phyloP scores from a whole-genome alignment of 2,797 vertebrate species.

The Echiichthys vipera region DNA sequence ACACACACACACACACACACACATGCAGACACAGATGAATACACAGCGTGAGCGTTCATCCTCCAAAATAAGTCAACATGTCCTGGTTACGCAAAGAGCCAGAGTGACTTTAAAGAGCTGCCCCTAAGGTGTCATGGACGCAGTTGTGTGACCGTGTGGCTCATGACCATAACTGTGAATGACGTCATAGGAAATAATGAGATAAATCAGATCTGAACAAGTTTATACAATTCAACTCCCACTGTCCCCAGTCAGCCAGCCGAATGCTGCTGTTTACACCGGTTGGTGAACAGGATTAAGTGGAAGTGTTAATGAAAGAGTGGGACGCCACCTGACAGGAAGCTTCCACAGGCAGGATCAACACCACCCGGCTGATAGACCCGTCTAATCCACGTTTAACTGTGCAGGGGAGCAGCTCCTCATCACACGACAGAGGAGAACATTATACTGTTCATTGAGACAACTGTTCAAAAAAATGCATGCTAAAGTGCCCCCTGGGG shows the following conservation, averaged over 20 bases:
- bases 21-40: too few species aligned
- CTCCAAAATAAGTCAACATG: constrained; percentile 19
- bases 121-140: not conserved
- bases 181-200: not conserved
- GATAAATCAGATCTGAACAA: not conserved
- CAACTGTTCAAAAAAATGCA: too few species aligned
- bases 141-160: not conserved
- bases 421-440: not conserved
- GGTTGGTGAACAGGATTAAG: constrained; percentile 31
- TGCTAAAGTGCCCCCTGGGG: too few species aligned
- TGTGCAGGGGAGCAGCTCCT: not conserved
- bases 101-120: not conserved
- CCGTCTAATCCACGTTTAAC: not conserved
- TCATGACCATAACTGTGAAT: not conserved
- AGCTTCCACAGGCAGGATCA: constrained; percentile 9
- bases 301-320: constrained; percentile 9
- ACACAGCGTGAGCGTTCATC: not conserved
- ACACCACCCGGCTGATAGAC: constrained; percentile 7
- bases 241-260: not conserved
- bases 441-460: not conserved
- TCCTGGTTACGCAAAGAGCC: not conserved
- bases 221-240: not conserved
- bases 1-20: constrained; percentile 6
- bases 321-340: not conserved
- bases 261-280: constrained; percentile 31